Evolutionary conservation across 2,113 vertebrate species (phyloP).

Genomic region (Haemorhous mexicanus): DNA sequence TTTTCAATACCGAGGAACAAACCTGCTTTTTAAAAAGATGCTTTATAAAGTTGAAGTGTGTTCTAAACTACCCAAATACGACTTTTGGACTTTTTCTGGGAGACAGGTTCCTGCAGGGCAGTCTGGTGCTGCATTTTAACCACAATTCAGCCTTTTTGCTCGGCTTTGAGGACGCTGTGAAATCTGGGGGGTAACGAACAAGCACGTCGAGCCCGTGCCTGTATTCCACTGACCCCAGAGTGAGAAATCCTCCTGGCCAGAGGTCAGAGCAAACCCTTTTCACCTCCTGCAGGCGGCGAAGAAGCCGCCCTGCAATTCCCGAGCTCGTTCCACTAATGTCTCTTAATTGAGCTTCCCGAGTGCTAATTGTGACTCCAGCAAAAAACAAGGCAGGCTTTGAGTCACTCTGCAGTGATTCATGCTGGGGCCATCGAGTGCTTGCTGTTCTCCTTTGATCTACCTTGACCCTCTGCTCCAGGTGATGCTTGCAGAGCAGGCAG

Average conservation of each 20-base stretch:
- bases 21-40: fast-evolving
- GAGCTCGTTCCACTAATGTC: background rate
- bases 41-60: background rate
- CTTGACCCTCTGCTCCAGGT: background rate
- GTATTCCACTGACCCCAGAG: fast-evolving
- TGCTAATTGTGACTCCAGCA: background rate
- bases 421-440: background rate
- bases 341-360: constrained; percentile 8
- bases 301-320: background rate
- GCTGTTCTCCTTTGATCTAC: background rate
- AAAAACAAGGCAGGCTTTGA: background rate
- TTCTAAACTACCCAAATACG: background rate
- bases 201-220: fast-evolving
- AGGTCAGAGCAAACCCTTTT: background rate
- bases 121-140: background rate
- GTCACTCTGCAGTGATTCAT: constrained; percentile 19
- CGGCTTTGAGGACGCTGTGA: background rate
- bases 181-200: fast-evolving
- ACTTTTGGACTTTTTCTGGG: background rate
- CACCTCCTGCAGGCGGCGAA: background rate
- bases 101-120: background rate
- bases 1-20: background rate
- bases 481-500: background rate
- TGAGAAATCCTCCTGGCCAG: background rate
- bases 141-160: background rate